Evolutionary conservation across 1,140 invertebrate species (phyloP), one percentile per base, ranked within the genome.

Genomic region (Pogonognathellus flavescens): DNA sequence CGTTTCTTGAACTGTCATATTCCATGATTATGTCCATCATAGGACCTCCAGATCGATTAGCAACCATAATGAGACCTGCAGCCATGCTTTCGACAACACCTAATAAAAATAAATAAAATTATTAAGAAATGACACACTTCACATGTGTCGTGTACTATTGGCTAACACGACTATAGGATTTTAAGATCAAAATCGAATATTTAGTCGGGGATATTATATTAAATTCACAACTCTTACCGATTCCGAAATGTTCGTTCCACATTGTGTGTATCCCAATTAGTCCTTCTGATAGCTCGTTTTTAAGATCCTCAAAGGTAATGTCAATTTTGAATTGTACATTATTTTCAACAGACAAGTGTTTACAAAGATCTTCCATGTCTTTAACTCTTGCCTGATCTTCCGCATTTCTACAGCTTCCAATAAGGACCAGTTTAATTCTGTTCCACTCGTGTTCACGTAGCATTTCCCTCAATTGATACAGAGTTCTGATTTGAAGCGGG

Each of bases 221-320:
- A n/a, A n/a, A n/a, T n/a, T n/a, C n/a, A n/a, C n/a, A n/a, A 81
- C 22, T 11, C 90, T 90, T 87, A 94, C 95, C 95, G 87, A 99
- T 99, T 66, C 98, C 99, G 93, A 99, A 99, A 92, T 99, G 99
- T 91, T 99, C 99, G 91, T 99, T 98, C 94, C 95, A 96, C 98
- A 99, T 99, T 13, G 98, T 96, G 90, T 99, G 99, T 55, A 99
- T 91, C 0, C 96, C 97, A 85, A 99, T 94, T 6, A 92, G 93
- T 60, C 94, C 93, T 87, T 92, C 91, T 90, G 94, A 91, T 89
- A 98, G 93, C 86, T 95, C 92, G 66, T 94, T 91, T 80, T 97
- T 92, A 20, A 99, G 91, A 84, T 97, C 95, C 0, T 94, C 90
- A 90, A 97, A 98, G 0, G 95, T 90, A 31, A 98, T 92, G 92